phyloP scores from a whole-genome alignment of 2,888 invertebrate genomes.

The Desoria tigrina region DNA sequence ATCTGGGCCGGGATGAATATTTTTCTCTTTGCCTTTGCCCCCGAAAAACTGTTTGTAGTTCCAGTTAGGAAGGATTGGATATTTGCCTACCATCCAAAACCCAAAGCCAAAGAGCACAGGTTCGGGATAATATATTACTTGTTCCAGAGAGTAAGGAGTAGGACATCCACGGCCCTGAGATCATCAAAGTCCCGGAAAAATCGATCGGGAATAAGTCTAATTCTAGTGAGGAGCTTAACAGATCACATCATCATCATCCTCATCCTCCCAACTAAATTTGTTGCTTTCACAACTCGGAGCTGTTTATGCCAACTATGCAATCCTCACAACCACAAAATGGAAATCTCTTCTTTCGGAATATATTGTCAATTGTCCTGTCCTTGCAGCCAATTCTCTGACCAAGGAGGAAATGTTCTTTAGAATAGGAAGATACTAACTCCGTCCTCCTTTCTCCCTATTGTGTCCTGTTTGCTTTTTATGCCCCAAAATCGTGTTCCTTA shows the following conservation, averaged over 20 bases:
- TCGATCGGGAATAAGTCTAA: slow-evolving; percentile 26
- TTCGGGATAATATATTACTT: too few species aligned
- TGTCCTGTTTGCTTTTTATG: slow-evolving; percentile 12
- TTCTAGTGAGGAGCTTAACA: slow-evolving; percentile 14
- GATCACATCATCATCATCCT: slow-evolving; percentile 20
- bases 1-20: too few species aligned
- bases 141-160: too few species aligned
- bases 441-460: neutral
- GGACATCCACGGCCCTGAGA: slow-evolving; percentile 2
- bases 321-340: slow-evolving; percentile 1
- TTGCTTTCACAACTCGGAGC: neutral
- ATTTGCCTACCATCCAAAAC: too few species aligned
- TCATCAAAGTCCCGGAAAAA: slow-evolving; percentile 24
- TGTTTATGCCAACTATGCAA: slow-evolving; percentile 8
- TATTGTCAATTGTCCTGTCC: neutral
- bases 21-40: too few species aligned
- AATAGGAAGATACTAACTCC: neutral
- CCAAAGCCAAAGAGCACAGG: too few species aligned
- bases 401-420: neutral
- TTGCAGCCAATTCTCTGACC: neutral
- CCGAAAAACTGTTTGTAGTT: too few species aligned
- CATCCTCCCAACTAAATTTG: neutral
- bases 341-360: neutral
- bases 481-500: slow-evolving; percentile 14
- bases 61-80: too few species aligned